phyloP scores from a whole-genome alignment of 1,140 invertebrate species.

The Heliconius congener region DNA sequence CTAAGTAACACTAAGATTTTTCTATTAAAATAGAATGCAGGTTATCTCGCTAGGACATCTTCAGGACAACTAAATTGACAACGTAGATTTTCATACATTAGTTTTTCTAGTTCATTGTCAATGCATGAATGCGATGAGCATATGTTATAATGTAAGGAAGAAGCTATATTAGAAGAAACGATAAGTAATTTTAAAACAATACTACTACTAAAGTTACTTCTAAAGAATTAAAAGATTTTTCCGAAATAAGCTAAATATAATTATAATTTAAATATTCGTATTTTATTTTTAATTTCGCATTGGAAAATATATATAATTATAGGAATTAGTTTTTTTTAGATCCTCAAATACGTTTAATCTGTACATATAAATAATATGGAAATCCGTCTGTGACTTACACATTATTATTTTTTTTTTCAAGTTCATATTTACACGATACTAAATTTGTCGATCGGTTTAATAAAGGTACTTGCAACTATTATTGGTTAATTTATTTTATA shows the following conservation, averaged over 20 bases:
- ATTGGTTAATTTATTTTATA: too few species aligned
- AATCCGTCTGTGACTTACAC: too few species aligned
- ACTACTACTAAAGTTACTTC: not conserved
- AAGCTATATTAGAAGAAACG: not conserved
- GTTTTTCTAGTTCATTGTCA: slow-evolving; percentile 37
- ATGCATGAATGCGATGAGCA: slow-evolving; percentile 11
- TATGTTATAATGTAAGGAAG: not conserved
- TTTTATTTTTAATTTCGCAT: too few species aligned
- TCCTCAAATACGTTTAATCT: too few species aligned
- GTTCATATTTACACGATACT: too few species aligned
- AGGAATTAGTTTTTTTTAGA: too few species aligned
- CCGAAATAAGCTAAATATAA: not conserved
- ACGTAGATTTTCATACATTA: slow-evolving; percentile 18
- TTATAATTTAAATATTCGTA: not conserved
- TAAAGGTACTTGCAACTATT: too few species aligned
- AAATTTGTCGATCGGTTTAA: too few species aligned
- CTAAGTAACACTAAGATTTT: not conserved
- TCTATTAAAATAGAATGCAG: not conserved
- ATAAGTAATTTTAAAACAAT: not conserved
- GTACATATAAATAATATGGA: too few species aligned
- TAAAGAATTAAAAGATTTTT: not conserved
- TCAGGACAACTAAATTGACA: slow-evolving; percentile 20
- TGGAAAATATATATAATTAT: too few species aligned
- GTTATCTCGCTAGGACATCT: not conserved
- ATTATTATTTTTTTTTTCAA: too few species aligned